These are phyloP conservation scores for Blastobasis adustella DNA, from an alignment of 2,888 invertebrate genomes.

Conservation along the genomic window DNA sequence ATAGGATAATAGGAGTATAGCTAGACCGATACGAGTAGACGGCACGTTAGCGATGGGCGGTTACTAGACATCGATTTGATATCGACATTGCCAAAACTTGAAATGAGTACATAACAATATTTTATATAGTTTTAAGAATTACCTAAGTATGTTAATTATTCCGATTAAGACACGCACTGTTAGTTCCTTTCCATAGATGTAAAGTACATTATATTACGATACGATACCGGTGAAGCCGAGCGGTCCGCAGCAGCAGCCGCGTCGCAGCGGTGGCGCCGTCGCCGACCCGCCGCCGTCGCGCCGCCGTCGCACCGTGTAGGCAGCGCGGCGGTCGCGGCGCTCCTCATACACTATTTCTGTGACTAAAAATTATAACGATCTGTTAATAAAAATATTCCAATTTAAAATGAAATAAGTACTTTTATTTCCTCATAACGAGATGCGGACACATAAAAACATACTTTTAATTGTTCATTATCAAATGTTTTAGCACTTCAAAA, in stretches of 20 bases:
- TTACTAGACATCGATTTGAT: background rate
- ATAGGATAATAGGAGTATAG: slow-evolving; percentile 44
- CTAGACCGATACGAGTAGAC: slow-evolving; percentile 22
- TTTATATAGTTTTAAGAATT: slow-evolving; percentile 40
- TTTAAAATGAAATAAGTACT: slow-evolving; percentile 22
- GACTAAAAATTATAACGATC: slow-evolving; percentile 52
- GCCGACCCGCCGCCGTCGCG: too few species aligned
- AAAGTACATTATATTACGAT: slow-evolving; percentile 21
- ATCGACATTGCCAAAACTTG: background rate
- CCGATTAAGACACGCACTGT: slow-evolving; percentile 55
- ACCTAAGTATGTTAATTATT: slow-evolving; percentile 35
- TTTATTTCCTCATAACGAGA: slow-evolving; percentile 18
- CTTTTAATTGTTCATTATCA: background rate
- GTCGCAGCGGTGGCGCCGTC: too few species aligned
- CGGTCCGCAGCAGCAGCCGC: too few species aligned
- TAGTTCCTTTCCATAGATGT: slow-evolving; percentile 68
- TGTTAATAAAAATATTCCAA: slow-evolving; percentile 69
- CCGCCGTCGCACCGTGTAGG: too few species aligned
- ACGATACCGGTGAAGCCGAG: too few species aligned
- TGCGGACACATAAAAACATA: background rate
- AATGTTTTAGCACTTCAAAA: too few species aligned
- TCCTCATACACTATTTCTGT: slow-evolving; percentile 28
- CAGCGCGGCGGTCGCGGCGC: too few species aligned
- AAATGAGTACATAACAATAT: slow-evolving; percentile 7
- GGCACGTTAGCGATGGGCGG: background rate